These are phyloP conservation scores for Sphenopsis melanotis DNA, from an alignment of 2,797 vertebrate species.

Conservation along the genomic window DNA sequence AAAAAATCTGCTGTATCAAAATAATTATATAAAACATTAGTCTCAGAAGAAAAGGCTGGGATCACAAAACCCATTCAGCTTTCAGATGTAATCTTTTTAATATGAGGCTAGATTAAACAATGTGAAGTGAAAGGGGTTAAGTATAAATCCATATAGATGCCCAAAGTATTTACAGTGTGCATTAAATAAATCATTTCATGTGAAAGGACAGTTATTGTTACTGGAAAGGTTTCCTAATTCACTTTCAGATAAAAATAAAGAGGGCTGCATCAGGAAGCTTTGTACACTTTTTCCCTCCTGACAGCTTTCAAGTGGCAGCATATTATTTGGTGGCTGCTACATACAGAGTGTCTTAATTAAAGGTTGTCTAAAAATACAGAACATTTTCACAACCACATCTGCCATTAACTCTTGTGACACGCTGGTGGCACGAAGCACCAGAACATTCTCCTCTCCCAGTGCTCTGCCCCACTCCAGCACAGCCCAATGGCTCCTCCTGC, in stretches of 20 bases:
- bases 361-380: slow-evolving; percentile 83
- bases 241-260: slow-evolving; percentile 78
- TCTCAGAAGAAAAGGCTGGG: background rate
- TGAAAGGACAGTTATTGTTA: slow-evolving; percentile 67
- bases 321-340: slow-evolving; percentile 79
- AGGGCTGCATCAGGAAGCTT: slow-evolving; percentile 74
- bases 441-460: slow-evolving; percentile 33
- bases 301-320: slow-evolving; percentile 81
- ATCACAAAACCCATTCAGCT: slow-evolving; percentile 26
- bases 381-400: slow-evolving; percentile 75
- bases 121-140: slow-evolving; percentile 53
- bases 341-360: slow-evolving; percentile 81
- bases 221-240: slow-evolving; percentile 66
- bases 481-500: background rate
- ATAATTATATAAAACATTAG: slow-evolving; percentile 56
- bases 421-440: slow-evolving; percentile 51
- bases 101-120: slow-evolving; percentile 49
- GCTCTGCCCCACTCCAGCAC: background rate
- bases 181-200: slow-evolving; percentile 62
- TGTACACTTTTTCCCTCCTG: slow-evolving; percentile 73
- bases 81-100: slow-evolving; percentile 57
- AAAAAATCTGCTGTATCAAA: slow-evolving; percentile 25
- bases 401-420: slow-evolving; percentile 78
- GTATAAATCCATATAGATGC: slow-evolving; percentile 53
- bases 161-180: slow-evolving; percentile 11